Conservation (phyloP, 1,140 invertebrate genomes). For the Caenorhabditis remanei region DNA sequence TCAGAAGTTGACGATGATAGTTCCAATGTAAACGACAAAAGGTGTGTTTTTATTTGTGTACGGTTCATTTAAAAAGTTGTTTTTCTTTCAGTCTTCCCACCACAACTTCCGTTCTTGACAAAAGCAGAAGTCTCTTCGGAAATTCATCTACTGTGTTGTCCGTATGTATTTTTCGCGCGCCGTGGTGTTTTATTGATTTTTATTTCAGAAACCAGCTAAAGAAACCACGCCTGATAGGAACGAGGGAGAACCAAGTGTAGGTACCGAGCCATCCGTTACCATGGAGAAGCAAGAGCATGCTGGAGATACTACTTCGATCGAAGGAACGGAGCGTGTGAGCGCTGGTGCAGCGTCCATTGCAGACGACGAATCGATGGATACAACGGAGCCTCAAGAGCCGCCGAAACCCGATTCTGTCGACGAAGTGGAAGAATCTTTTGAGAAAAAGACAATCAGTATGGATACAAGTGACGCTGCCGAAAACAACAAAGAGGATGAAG, state of each 20-base stretch:
- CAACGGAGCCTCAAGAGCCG: neutral
- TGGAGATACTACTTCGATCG: neutral
- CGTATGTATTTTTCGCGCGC: neutral
- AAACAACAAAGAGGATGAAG: neutral
- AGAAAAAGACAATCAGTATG: slow-evolving; percentile 18
- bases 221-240: neutral
- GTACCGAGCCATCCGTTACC: neutral
- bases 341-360: neutral
- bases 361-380: neutral
- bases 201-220: neutral
- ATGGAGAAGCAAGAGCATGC: neutral
- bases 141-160: neutral
- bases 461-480: neutral
- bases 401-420: neutral
- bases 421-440: slow-evolving; percentile 25
- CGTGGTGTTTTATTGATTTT: neutral
- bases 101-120: neutral
- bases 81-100: slow-evolving; percentile 3
- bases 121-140: slow-evolving; percentile 5
- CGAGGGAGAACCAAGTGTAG: neutral
- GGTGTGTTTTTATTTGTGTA: neutral
- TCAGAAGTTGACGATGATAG: neutral
- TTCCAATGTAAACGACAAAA: neutral
- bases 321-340: neutral
- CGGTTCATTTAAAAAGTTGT: neutral